Conservation (phyloP, 2,797 vertebrate genomes). For the Lepidocolaptes lacrymiger region DNA sequence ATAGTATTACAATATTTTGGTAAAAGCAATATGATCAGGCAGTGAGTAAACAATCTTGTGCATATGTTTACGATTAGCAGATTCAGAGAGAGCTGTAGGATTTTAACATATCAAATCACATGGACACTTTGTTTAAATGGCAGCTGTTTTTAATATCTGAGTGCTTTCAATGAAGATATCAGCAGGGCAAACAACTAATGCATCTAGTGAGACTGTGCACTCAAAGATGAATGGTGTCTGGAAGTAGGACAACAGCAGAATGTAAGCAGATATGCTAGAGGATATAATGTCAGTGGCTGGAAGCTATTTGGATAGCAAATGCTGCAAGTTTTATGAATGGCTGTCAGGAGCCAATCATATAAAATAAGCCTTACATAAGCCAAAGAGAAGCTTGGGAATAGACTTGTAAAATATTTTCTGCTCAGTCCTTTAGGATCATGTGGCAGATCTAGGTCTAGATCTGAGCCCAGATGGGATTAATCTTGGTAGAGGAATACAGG, state of each 20-base stretch:
- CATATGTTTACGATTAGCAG: not conserved
- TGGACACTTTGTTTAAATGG: not conserved
- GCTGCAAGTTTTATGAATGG: conserved; percentile 67
- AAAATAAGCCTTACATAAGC: conserved; percentile 52
- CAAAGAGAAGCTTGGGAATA: not conserved
- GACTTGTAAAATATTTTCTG: not conserved
- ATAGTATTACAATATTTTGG: not conserved
- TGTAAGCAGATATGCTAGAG: conserved; percentile 63
- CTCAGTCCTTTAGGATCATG: not conserved
- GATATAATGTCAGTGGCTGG: conserved; percentile 50
- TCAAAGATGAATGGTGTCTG: conserved; percentile 46
- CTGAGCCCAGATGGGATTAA: not conserved
- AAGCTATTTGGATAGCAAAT: conserved; percentile 53
- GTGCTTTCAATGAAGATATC: not conserved
- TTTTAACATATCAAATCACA: not conserved
- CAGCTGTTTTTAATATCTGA: not conserved
- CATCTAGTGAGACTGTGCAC: not conserved
- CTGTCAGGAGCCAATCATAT: conserved; percentile 33
- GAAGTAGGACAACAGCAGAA: conserved; percentile 60
- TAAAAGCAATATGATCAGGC: not conserved
- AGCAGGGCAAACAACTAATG: not conserved
- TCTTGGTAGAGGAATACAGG: not conserved
- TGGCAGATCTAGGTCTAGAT: not conserved
- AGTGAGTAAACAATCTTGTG: not conserved
- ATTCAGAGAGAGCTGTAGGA: not conserved